Percentiles rank a stretch among this genome's conserved stretches.
phyloP scores from a whole-genome alignment of 2,888 invertebrate genomes.

The Andrena bicolor region DNA sequence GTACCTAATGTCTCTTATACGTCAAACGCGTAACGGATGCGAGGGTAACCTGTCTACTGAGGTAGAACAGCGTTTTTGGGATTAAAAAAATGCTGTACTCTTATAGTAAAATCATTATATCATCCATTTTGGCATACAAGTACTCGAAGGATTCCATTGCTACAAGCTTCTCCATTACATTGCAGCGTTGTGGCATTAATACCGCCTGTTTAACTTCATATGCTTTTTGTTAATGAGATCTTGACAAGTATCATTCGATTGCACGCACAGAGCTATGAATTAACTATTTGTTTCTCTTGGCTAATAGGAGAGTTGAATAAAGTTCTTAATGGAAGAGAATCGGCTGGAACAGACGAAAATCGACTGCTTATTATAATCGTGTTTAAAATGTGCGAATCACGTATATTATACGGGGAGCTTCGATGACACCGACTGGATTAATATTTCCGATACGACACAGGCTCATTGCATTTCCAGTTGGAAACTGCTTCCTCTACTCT shows the following conservation, averaged over 20 bases:
- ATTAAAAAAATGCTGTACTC: too few relatives aligned
- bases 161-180: neutral
- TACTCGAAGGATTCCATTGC: too few relatives aligned
- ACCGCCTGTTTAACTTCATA: too few relatives aligned
- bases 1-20: too few relatives aligned
- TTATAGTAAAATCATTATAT: too few relatives aligned
- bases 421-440: constrained; percentile 65
- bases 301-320: neutral
- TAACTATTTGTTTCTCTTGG: neutral
- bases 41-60: too few relatives aligned
- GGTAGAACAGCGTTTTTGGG: too few relatives aligned
- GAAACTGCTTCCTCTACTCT: constrained; percentile 74
- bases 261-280: too few relatives aligned
- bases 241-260: too few relatives aligned
- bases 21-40: too few relatives aligned
- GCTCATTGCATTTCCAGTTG: constrained; percentile 74
- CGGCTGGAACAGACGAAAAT: neutral
- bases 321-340: neutral
- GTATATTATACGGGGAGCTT: constrained; percentile 39
- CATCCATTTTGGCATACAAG: too few relatives aligned
- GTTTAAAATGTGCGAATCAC: constrained; percentile 40
- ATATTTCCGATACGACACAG: constrained; percentile 72
- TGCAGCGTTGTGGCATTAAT: too few relatives aligned
- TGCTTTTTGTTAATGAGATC: constrained; percentile 49
- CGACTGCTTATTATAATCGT: constrained; percentile 10